Conservation (phyloP, 2,888 invertebrate genomes). For the Slavum lentiscoides region DNA sequence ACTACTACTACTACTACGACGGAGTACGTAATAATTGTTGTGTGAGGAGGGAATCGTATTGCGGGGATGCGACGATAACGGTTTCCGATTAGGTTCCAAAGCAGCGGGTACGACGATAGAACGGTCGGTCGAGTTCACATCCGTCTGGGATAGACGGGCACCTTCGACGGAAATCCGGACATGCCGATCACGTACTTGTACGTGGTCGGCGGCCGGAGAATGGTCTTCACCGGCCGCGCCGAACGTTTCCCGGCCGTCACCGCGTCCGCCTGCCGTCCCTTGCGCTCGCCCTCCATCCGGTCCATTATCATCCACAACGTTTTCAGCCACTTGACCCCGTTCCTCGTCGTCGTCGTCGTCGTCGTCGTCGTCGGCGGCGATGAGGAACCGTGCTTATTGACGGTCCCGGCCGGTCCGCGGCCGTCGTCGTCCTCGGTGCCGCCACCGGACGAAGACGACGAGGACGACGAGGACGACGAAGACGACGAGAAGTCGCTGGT, state of each 20-base stretch:
- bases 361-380: too few relatives aligned
- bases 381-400: neutral
- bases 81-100: constrained; percentile 42
- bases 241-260: neutral
- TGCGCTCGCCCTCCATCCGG: constrained; percentile 14
- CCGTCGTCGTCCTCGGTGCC: constrained; percentile 30
- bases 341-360: neutral
- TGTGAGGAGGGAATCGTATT: neutral
- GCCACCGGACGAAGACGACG: constrained; percentile 9
- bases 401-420: constrained; percentile 7
- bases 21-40: neutral
- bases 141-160: constrained; percentile 62
- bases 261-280: neutral
- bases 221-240: constrained; percentile 58
- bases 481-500: constrained; percentile 20
- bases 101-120: constrained; percentile 59
- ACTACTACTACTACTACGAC: too few relatives aligned
- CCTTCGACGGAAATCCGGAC: constrained; percentile 79
- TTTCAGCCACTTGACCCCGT: constrained; percentile 30
- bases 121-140: constrained; percentile 57
- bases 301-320: constrained; percentile 15
- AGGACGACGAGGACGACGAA: constrained; percentile 37
- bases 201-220: constrained; percentile 75
- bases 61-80: neutral
- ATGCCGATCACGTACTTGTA: constrained; percentile 81